Base-by-base conservation (phyloP, 2,797 vertebrate species). In the Florisuga fusca region DNA sequence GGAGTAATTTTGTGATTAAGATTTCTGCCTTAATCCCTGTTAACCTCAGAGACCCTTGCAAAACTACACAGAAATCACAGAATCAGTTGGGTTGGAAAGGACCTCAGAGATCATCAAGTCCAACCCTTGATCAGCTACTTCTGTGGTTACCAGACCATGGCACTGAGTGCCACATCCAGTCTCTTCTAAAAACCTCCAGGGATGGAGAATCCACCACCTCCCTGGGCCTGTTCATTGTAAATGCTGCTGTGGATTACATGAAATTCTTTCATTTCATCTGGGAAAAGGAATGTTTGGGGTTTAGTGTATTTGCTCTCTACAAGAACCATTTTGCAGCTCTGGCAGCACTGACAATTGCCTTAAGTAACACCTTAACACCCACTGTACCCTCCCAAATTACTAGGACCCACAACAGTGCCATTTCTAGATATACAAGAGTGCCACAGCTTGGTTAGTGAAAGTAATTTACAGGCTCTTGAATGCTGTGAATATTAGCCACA, bases 221-320 rank as follows among this genome's bases (percentile, higher is more conserved):
- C 38, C 38, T 41, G 38, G 38, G 38, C 13, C 25, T 58, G 45
- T 73, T 81, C 22, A 50, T 57, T 89, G 16, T 58, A 84, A 76
- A 21, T 16, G 84, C 12, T 69, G 31, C 13, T 81, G 33, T 86
- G 34, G 15, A 53, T 78, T 72, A 53, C 29, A 36, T 34, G 4
- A 95, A 92, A 83, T 17, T 23, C 8, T 86, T 71, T 38, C 10
- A 26, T 83, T 85, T 11, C 45, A 27, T 38, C 51, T 50, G 68
- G 43, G n/a, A 33, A 86, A 87, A 81, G 22, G 21, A 86, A 3
- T 0, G 0, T 4, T 53, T 75, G 34, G 51, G 25, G 57, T 84
- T 89, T 87, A 69, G 81, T 27, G 29, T 57, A 66, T 87, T 94
- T 95, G 27, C 21, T 94, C 41, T 90, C 84, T 73, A 53, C 6